Evolutionary conservation across 2,797 vertebrate genomes (phyloP).

Genomic region (Clamator glandarius): DNA sequence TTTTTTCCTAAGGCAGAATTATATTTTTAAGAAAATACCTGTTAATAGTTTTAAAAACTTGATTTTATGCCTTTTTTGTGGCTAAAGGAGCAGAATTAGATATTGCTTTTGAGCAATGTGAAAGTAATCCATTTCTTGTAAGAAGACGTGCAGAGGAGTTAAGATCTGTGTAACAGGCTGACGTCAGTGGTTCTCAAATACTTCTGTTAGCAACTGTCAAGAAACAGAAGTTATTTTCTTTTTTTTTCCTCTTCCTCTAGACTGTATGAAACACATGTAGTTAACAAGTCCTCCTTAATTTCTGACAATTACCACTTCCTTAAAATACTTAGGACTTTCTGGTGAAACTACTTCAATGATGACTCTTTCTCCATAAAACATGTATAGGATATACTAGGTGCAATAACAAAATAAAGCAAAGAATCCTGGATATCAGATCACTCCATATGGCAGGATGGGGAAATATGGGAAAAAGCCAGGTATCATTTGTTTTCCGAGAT

Average conservation of each 20-base stretch:
- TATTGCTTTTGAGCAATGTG: background rate
- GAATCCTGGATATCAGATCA: background rate
- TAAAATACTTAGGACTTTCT: background rate
- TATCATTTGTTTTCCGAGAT: background rate
- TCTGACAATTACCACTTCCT: background rate
- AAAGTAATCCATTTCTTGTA: background rate
- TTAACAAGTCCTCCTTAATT: background rate
- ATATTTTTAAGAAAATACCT: background rate
- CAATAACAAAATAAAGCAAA: background rate
- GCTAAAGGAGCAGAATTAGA: background rate
- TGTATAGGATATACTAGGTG: background rate
- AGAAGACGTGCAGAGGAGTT: background rate
- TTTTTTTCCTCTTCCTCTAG: background rate
- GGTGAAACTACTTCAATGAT: background rate
- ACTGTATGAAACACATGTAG: background rate
- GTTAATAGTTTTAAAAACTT: background rate
- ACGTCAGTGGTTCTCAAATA: background rate
- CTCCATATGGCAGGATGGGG: background rate
- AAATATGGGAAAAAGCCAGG: background rate
- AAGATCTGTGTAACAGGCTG: background rate
- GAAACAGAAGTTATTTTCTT: background rate
- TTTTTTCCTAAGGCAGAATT: background rate
- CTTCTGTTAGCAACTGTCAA: background rate
- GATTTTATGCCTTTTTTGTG: background rate
- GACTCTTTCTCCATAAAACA: background rate